Percentiles rank a stretch among this genome's conserved stretches.
phyloP scores from a whole-genome alignment of 2,888 invertebrate genomes.

The Copidosoma aretas region DNA sequence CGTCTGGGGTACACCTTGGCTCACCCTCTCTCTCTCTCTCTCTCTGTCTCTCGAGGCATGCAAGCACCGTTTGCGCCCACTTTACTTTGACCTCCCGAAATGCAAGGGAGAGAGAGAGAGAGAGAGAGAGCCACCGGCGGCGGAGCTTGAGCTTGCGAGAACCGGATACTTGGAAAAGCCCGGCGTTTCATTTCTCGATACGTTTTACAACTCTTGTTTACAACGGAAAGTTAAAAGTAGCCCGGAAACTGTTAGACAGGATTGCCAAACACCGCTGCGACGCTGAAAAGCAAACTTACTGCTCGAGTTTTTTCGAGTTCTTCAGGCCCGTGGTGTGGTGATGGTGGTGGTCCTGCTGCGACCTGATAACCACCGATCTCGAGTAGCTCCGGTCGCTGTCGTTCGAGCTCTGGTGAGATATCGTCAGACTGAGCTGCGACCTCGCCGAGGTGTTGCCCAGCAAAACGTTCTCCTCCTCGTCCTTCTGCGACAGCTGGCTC shows the following conservation, averaged over 20 bases:
- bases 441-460: slow-evolving; percentile 54
- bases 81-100: background rate
- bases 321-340: slow-evolving; percentile 50
- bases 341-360: slow-evolving; percentile 47
- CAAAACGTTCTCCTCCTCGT: slow-evolving; percentile 36
- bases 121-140: no score
- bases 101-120: background rate
- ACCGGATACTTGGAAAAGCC: no score
- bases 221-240: background rate
- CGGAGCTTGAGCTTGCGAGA: background rate
- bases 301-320: slow-evolving; percentile 58
- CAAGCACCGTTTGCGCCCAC: background rate
- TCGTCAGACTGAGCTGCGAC: slow-evolving; percentile 57
- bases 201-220: background rate
- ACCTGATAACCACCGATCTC: slow-evolving; percentile 57
- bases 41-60: background rate
- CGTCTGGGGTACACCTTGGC: slow-evolving; percentile 15
- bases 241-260: background rate
- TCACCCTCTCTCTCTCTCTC: background rate
- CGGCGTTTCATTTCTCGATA: background rate
- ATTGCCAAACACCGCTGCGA: no score
- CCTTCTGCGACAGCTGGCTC: slow-evolving; percentile 43
- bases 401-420: slow-evolving; percentile 58
- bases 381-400: slow-evolving; percentile 59
- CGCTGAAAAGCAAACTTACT: slow-evolving; percentile 52